Percentiles rank a stretch among this genome's conserved stretches.
phyloP scores from a whole-genome alignment of 2,888 invertebrate species.

The Troides oblongomaculatus region DNA sequence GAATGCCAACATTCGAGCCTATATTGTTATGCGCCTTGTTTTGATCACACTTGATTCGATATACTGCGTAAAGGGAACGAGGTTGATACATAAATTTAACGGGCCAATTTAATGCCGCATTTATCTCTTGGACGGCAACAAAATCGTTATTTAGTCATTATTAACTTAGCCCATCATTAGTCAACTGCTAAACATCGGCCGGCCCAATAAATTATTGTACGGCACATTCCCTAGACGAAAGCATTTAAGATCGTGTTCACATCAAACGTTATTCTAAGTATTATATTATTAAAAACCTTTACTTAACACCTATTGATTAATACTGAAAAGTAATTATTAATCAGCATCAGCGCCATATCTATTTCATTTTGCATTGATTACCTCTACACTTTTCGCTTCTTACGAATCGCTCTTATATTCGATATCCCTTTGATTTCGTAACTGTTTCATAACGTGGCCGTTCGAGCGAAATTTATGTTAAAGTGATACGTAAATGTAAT shows the following conservation, averaged over 20 bases:
- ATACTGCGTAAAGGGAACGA: slow-evolving; percentile 32
- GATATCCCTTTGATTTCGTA: not conserved
- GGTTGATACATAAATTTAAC: slow-evolving; percentile 12
- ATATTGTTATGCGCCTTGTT: slow-evolving; percentile 49
- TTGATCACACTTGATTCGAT: slow-evolving; percentile 58
- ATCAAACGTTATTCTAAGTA: not conserved
- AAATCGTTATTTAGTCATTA: slow-evolving; percentile 14
- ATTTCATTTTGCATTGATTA: not conserved
- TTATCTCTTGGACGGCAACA: slow-evolving; percentile 14
- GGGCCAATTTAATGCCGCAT: slow-evolving; percentile 19
- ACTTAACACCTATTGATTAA: not conserved
- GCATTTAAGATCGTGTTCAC: not conserved
- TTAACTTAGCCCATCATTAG: not conserved
- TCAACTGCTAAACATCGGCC: not conserved
- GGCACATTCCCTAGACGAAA: not conserved
- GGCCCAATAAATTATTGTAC: not conserved
- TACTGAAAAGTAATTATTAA: not conserved
- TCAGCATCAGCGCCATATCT: not conserved
- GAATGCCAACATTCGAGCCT: slow-evolving; percentile 58
- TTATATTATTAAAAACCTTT: not conserved
- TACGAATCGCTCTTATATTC: not conserved
- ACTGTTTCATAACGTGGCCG: slow-evolving; percentile 12
- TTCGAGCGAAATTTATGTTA: slow-evolving; percentile 24
- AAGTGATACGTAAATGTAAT: slow-evolving; percentile 30
- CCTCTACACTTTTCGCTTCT: not conserved